Base-by-base conservation (phyloP, 2,113 vertebrate species). In the Oxyruncus cristatus region DNA sequence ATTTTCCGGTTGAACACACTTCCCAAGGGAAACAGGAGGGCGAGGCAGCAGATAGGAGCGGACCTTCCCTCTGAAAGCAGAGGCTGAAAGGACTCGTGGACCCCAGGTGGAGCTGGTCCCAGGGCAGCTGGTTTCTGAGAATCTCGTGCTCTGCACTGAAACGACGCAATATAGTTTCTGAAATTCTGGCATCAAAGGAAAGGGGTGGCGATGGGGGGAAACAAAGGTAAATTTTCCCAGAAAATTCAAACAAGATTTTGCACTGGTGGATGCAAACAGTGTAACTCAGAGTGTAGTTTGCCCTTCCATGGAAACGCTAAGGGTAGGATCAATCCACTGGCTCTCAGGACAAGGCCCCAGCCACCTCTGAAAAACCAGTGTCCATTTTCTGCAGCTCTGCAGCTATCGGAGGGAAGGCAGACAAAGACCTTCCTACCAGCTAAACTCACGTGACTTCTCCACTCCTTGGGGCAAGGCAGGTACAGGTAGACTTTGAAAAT, bases 221-320 rank as follows among this genome's bases (percentile, higher is more conserved):
- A 44, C 13, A 32, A 62, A 75, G 24, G 30, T 61, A 16, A n/a
- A 52, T 79, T 65, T 63, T 56, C 19, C 32, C 6, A 5, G 63
- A 49, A 68, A 78, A 75, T 24, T 52, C 65, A 24, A n/a, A 3
- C 7, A 10, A 18, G 63, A 0, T n/a, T 84, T 56, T 68, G 55
- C 9, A 1, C 18, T 41, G 44, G 52, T 82, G 53, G n/a, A 10
- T 87, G 72, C 18, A 55, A 9, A 23, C 0, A 1, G n/a, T 11
- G 30, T 37, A 19, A 32, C 26, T 59, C 55, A 39, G 74, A 30
- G 47, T 4, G 11, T 5, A 6, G 63, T 30, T 70, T 37, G 44
- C 32, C 46, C 39, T 47, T 47, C 17, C 22, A 3, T 14, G 74
- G 37, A 27, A 59, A 15, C 32, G 1, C 22, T 0, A 22, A 56